Evolutionary conservation across 2,113 vertebrate genomes (phyloP).

Genomic region (Drymodes brunneopygia): DNA sequence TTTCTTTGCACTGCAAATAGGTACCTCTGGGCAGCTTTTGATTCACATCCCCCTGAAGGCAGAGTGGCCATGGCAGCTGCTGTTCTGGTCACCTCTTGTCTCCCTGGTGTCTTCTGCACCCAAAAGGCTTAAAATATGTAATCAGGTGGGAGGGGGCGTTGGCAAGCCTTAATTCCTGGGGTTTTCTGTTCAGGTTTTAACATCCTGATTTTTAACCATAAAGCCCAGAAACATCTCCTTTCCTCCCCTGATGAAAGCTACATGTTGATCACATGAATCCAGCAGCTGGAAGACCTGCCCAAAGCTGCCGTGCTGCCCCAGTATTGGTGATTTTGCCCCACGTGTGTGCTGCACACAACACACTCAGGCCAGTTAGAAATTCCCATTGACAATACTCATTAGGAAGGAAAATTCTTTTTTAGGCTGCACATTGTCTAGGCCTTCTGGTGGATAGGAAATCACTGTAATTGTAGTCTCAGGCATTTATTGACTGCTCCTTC

Average conservation of each 20-base stretch:
- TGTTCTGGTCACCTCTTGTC: background rate
- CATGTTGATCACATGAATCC: background rate
- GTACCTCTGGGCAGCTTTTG: background rate
- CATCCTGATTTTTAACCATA: background rate
- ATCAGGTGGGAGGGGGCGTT: background rate
- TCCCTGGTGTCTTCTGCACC: background rate
- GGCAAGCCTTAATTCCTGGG: background rate
- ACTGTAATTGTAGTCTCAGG: background rate
- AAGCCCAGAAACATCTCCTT: background rate
- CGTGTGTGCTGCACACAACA: rapidly evolving
- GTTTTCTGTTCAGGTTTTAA: background rate
- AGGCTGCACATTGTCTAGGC: background rate
- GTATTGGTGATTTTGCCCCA: background rate
- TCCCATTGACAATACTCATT: background rate
- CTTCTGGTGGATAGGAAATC: background rate
- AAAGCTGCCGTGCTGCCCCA: background rate
- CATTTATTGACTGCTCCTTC: constrained; percentile 16
- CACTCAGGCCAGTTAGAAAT: background rate
- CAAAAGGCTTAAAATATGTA: background rate
- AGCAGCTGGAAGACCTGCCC: background rate
- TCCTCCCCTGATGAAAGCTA: background rate
- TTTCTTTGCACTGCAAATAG: background rate
- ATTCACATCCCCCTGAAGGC: background rate
- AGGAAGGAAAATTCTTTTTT: background rate
- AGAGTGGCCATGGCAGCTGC: background rate